phyloP scores from a whole-genome alignment of 2,113 vertebrate species.

The Pygoscelis adeliae region DNA sequence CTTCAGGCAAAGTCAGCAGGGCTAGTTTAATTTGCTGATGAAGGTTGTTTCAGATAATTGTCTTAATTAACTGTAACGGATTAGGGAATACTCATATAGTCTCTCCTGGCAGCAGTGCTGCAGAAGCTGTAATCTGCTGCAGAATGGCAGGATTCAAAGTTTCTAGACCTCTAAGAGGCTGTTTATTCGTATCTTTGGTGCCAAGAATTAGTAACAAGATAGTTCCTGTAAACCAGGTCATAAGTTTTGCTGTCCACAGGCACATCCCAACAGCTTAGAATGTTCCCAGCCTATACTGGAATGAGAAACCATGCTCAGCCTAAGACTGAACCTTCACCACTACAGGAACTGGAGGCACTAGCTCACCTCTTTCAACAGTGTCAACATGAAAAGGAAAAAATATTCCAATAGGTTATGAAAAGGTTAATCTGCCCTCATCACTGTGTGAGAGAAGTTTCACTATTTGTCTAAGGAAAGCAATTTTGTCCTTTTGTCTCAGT shows the following conservation, averaged over 20 bases:
- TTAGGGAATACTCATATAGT: background rate
- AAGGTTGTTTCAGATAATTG: background rate
- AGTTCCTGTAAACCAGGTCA: background rate
- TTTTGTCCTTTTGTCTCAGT: background rate
- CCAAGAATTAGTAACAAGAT: background rate
- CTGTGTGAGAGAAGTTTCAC: background rate
- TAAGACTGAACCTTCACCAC: background rate
- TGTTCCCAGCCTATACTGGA: background rate
- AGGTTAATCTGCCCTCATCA: background rate
- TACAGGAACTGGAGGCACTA: background rate
- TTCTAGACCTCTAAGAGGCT: background rate
- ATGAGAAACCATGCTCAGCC: background rate
- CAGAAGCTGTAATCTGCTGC: background rate
- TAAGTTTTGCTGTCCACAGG: background rate
- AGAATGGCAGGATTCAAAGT: background rate
- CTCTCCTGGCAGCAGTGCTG: background rate
- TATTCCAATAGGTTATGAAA: background rate
- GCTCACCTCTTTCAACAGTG: background rate
- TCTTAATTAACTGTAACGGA: conserved; percentile 26
- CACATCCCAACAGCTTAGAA: background rate
- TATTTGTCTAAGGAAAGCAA: background rate
- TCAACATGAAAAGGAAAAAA: background rate
- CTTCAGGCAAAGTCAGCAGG: background rate
- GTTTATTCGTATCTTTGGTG: background rate
- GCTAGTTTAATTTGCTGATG: background rate